phyloP scores from a whole-genome alignment of 2,797 vertebrate species.

The Cyclopterus lumpus region DNA sequence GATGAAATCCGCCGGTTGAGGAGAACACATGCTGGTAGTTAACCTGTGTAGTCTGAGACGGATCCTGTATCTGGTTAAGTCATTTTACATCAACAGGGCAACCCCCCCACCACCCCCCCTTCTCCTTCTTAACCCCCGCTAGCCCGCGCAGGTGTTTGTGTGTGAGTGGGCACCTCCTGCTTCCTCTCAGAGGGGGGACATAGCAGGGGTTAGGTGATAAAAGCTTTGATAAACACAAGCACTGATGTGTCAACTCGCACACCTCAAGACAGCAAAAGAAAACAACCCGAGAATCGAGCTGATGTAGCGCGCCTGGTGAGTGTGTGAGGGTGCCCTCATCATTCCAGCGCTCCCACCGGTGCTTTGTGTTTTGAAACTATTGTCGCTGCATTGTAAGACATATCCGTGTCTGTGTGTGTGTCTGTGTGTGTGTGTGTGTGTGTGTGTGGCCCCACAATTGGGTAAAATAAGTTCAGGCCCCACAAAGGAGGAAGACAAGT shows the following conservation, averaged over 20 bases:
- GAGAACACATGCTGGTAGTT: constrained; percentile 69
- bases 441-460: too few relatives aligned
- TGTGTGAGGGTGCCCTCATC: constrained; percentile 35
- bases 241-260: constrained; percentile 78
- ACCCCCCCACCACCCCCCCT: not conserved
- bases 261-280: constrained; percentile 63
- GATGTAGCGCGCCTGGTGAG: not conserved
- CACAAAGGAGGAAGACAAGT: too few relatives aligned
- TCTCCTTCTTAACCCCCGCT: constrained; percentile 14
- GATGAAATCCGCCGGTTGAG: constrained; percentile 34
- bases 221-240: constrained; percentile 81
- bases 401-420: not conserved
- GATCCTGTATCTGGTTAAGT: constrained; percentile 78
- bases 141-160: constrained; percentile 64
- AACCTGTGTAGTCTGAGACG: constrained; percentile 65
- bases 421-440: not conserved
- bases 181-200: constrained; percentile 67
- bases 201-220: constrained; percentile 73
- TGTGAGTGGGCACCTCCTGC: constrained; percentile 59
- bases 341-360: not conserved
- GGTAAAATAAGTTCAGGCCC: too few relatives aligned
- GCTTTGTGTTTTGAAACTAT: constrained; percentile 21
- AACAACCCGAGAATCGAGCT: constrained; percentile 53
- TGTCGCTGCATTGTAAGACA: not conserved
- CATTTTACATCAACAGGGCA: constrained; percentile 65